phyloP scores from a whole-genome alignment of 2,888 invertebrate genomes.

The Chrysopilus asiliformis region DNA sequence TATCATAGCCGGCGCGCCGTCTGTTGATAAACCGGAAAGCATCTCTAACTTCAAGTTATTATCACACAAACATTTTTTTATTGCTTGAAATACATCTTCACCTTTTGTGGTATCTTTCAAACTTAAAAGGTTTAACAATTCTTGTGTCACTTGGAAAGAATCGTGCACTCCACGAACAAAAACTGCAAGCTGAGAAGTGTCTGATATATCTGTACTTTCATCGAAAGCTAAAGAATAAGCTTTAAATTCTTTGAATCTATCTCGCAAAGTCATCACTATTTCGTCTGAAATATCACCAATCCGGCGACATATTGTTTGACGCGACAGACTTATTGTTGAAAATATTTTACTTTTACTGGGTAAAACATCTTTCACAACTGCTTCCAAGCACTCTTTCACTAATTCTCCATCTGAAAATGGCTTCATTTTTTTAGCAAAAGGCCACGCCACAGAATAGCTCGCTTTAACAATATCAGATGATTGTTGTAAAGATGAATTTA shows the following conservation, averaged over 20 bases:
- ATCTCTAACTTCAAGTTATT: constrained; percentile 6
- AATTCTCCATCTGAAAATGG: constrained; percentile 1
- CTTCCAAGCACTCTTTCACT: constrained; percentile 3
- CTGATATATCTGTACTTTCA: constrained; percentile 11
- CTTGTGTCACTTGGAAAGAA: constrained; percentile 9
- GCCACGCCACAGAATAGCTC: constrained; percentile 1
- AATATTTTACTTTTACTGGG: constrained; percentile 5
- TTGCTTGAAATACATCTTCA: constrained; percentile 8
- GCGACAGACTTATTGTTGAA: constrained; percentile 4
- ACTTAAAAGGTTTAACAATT: constrained; percentile 10
- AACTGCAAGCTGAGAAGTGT: constrained; percentile 7
- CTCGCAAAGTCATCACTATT: constrained; percentile 2
- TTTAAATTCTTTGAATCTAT: constrained; percentile 5
- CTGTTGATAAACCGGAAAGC: constrained; percentile 6
- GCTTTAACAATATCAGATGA: constrained; percentile 5
- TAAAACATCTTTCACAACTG: constrained; percentile 4
- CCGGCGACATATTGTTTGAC: constrained; percentile 6
- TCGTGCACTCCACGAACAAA: constrained; percentile 7
- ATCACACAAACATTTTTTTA: constrained; percentile 8
- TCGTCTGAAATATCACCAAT: constrained; percentile 6
- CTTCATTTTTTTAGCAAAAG: constrained; percentile 6
- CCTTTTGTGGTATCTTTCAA: constrained; percentile 10
- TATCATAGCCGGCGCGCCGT: constrained; percentile 5
- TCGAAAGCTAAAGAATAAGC: constrained; percentile 7
- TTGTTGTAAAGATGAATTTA: constrained; percentile 7